Base-by-base conservation (phyloP, 2,797 vertebrate species). In the Caiman crocodilus region DNA sequence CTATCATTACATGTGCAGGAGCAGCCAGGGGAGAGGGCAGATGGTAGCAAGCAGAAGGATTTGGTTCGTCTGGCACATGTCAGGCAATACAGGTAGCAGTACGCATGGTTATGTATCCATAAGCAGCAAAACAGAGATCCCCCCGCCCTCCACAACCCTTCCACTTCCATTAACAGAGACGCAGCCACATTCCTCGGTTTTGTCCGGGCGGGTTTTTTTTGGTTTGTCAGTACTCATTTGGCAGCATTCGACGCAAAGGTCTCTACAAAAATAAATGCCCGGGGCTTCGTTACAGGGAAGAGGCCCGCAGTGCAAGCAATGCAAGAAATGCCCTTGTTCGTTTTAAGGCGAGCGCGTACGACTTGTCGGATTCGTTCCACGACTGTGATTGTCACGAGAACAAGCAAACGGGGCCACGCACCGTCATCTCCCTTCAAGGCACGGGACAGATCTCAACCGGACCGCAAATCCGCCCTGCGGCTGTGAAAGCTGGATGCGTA, bases 181-280 rank as follows among this genome's bases (percentile, higher is more conserved):
- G 71, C 77, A 79, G 76, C 58, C 25, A 71, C 35, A 35, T 35
- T 71, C 69, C 69, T 71, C 42, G 23, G 21, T 71, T 71, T 71
- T 73, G 35, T 23, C 26, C 23, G 16, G 1, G 4, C 30, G 35
- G 17, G 32, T 26, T 58, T 88, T 88, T 71, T 95, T 96, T 93
- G 94, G 92, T 95, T 89, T 90, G 28, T 90, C 95, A 50, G 42
- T 85, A 77, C 77, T 95, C 7, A 55, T 93, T 93, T 93, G 95
- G 92, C 92, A 95, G 28, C 61, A 0, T 77, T 76, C 18, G 82
- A 84, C 79, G 50, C 1, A n/a, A 88, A 57, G 85, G 60, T 79
- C 89, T 75, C 89, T 59, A 57, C 1, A 5, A 75, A 15, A 90
- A 85, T 42, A 60, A 94, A 94, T 92, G 92, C 92, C 80, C 82